Base-by-base conservation (phyloP, 2,113 vertebrate species). In the Edolisoma coerulescens region DNA sequence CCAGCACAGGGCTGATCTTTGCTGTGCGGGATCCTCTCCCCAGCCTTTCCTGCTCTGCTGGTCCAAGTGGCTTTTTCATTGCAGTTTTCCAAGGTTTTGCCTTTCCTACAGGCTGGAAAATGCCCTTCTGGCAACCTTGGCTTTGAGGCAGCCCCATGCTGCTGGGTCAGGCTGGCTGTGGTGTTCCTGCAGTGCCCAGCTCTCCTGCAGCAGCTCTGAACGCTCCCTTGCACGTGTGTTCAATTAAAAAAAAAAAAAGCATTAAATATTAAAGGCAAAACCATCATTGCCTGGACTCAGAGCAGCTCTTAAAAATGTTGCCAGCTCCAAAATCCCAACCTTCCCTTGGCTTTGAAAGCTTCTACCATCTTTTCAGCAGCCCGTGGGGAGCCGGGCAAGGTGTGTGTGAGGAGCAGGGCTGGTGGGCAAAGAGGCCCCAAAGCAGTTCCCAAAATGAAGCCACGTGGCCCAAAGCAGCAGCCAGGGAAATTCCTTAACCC, bases 261-360 rank as follows among this genome's bases (percentile, higher is more conserved):
- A 74, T 94, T 89, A 89, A 95, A 84, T 80, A 91, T 90, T 92
- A 87, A 94, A 91, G 39, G 63, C 20, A 84, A 92, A 94, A 13
- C 5, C 45, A 30, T 69, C 27, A 13, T 47, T 92, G 70, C 39
- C 35, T 90, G 67, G 59, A 41, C 83, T 80, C 64, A 30, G 67
- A 77, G 45, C 42, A 41, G 78, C 70, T 77, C 86, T 86, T 84
- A 18, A 59, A 89, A 86, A 77, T 16, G n/a, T 42, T 52, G 28
- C 30, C 50, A 65, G 71, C 68, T 83, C 88, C 88, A 49, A 86
- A 90, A 92, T 69, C 76, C 63, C 83, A 80, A 2, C 18, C 19
- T 24, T 61, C 4, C n/a, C 53, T 56, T 35, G 42, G 45, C 45
- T 88, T 60, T 91, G 82, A 90, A 73, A 90, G 82, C 70, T 88